Evolutionary conservation across 2,113 vertebrate species (phyloP).

Genomic region (Dipodomys spectabilis): DNA sequence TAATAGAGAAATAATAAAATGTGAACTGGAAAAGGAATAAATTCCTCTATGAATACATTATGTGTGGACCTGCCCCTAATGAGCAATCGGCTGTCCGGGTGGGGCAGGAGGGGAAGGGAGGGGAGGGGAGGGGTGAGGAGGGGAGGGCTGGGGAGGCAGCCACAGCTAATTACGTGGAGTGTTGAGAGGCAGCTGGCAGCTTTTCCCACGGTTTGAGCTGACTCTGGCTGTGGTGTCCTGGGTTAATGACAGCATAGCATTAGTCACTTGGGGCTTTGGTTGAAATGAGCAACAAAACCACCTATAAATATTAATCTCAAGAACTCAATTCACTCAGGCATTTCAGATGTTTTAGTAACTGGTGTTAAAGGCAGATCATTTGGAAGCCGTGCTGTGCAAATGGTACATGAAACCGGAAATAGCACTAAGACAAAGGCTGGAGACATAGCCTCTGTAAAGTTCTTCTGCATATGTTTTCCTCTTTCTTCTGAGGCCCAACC

Average conservation of each 20-base stretch:
- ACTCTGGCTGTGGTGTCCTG: neutral
- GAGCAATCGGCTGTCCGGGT: no score
- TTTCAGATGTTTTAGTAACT: constrained; percentile 60
- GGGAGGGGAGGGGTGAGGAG: no score
- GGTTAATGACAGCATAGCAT: constrained; percentile 42
- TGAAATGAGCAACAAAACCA: constrained; percentile 23
- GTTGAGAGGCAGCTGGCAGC: no score
- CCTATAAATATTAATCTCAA: constrained; percentile 57
- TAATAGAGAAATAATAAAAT: no score
- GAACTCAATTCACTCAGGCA: constrained; percentile 15
- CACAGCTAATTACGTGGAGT: no score
- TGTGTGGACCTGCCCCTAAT: no score
- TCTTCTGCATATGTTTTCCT: no score
- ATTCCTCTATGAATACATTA: no score
- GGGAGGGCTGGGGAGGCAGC: no score
- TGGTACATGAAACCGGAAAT: neutral
- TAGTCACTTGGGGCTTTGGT: neutral
- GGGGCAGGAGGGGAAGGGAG: no score
- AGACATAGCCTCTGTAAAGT: neutral
- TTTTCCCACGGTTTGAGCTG: neutral
- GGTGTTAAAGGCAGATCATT: constrained; percentile 34
- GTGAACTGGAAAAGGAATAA: no score
- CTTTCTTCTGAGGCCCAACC: neutral
- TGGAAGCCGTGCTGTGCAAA: constrained; percentile 6
- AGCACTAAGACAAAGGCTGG: neutral